Conservation (phyloP, 2,113 vertebrate genomes). For the Anser brachyrhynchus region DNA sequence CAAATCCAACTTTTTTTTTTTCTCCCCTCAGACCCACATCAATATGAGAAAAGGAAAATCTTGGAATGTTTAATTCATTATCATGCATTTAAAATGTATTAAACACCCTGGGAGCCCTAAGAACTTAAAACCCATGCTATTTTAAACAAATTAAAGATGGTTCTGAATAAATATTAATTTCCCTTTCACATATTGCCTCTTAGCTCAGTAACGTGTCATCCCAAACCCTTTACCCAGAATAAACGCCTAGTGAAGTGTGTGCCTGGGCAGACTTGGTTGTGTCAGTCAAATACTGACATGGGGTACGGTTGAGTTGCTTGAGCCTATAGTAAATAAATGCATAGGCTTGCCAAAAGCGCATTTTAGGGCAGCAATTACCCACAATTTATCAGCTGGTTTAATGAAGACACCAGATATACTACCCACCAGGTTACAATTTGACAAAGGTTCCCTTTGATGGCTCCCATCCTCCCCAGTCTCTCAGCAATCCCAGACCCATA, state of each 20-base stretch:
- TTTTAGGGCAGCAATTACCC: not conserved
- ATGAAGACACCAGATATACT: not conserved
- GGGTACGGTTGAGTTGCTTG: not conserved
- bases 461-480: not conserved
- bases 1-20: not conserved
- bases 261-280: not conserved
- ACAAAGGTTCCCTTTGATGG: not conserved
- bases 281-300: not conserved
- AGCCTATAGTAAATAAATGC: not conserved
- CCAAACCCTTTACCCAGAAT: not conserved
- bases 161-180: not conserved
- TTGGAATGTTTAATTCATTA: conserved; percentile 5
- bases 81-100: conserved; percentile 5
- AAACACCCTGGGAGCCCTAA: not conserved
- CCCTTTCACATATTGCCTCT: not conserved
- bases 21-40: not conserved
- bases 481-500: accelerated
- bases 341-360: not conserved
- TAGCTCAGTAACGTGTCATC: not conserved
- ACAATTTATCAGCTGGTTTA: not conserved
- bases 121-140: not conserved
- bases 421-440: not conserved
- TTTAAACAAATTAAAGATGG: not conserved
- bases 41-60: not conserved
- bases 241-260: not conserved